These are phyloP conservation scores for Rhipidura dahli DNA, from an alignment of 2,113 vertebrate genomes.

Conservation along the genomic window DNA sequence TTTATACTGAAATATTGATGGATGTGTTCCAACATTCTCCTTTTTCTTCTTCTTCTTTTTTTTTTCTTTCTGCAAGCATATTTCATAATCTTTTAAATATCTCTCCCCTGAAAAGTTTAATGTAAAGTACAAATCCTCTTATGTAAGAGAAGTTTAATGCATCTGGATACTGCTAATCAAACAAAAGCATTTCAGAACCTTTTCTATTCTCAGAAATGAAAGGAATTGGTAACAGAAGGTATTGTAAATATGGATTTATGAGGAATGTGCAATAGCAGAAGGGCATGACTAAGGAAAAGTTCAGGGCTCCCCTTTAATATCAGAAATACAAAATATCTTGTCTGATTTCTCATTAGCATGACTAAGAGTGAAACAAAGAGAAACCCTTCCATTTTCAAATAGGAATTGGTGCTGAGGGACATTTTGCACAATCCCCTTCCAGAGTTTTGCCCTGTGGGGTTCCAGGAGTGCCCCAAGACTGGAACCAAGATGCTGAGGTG, in stretches of 20 bases:
- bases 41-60: not conserved
- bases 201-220: not conserved
- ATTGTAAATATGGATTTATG: not conserved
- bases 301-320: not conserved
- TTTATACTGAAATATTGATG: conserved; percentile 45
- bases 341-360: not conserved
- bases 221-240: not conserved
- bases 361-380: not conserved
- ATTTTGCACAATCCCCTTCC: not conserved
- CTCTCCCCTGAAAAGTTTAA: not conserved
- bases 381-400: not conserved
- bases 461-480: not conserved
- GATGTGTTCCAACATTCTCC: conserved; percentile 20
- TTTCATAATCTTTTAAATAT: conserved; percentile 52
- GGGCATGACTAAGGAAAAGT: not conserved
- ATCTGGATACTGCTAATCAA: not conserved
- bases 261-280: not conserved
- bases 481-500: fast-evolving
- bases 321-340: not conserved
- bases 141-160: conserved; percentile 9
- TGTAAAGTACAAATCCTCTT: conserved; percentile 13
- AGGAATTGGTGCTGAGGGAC: not conserved
- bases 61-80: not conserved
- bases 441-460: not conserved
- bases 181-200: not conserved